Evolutionary conservation across 2,113 vertebrate species (phyloP).

Genomic region (Xyrauchen texanus): DNA sequence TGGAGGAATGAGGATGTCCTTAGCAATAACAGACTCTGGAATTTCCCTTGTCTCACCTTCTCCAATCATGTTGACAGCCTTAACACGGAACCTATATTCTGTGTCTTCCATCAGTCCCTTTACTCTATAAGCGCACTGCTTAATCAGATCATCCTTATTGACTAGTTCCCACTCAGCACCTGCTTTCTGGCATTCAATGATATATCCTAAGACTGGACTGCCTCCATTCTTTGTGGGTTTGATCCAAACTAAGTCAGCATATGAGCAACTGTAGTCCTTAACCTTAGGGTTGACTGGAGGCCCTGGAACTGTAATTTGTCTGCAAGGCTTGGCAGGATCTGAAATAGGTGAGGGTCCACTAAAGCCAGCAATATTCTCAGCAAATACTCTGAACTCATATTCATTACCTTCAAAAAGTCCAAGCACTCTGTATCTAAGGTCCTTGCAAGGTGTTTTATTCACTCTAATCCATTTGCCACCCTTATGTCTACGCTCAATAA

Average conservation of each 20-base stretch:
- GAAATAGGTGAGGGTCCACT: slow-evolving; percentile 92
- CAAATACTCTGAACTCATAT: slow-evolving; percentile 97
- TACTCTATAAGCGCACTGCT: slow-evolving; percentile 87
- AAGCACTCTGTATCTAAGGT: slow-evolving; percentile 87
- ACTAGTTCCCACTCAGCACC: slow-evolving; percentile 88
- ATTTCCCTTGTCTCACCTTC: slow-evolving; percentile 93
- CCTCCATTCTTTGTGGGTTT: slow-evolving; percentile 94
- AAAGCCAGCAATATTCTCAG: slow-evolving; percentile 93
- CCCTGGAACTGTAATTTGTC: slow-evolving; percentile 88
- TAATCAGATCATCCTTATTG: slow-evolving; percentile 91
- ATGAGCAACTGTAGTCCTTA: slow-evolving; percentile 91
- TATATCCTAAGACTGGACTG: slow-evolving; percentile 92
- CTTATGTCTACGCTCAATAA: slow-evolving; percentile 91
- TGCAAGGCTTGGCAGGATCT: slow-evolving; percentile 89
- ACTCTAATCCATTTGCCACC: slow-evolving; percentile 97
- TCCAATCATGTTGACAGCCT: slow-evolving; percentile 91
- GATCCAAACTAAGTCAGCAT: slow-evolving; percentile 93
- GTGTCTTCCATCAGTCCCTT: slow-evolving; percentile 89
- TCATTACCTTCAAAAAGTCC: slow-evolving; percentile 94
- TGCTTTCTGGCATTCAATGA: slow-evolving; percentile 89
- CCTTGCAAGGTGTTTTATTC: slow-evolving; percentile 90
- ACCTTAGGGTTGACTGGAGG: slow-evolving; percentile 95
- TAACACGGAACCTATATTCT: slow-evolving; percentile 91
- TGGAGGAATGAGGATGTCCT: slow-evolving; percentile 94
- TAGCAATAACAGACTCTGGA: slow-evolving; percentile 88